phyloP scores from a whole-genome alignment of 2,888 invertebrate species.

The Poecilobothrus nobilitatus region DNA sequence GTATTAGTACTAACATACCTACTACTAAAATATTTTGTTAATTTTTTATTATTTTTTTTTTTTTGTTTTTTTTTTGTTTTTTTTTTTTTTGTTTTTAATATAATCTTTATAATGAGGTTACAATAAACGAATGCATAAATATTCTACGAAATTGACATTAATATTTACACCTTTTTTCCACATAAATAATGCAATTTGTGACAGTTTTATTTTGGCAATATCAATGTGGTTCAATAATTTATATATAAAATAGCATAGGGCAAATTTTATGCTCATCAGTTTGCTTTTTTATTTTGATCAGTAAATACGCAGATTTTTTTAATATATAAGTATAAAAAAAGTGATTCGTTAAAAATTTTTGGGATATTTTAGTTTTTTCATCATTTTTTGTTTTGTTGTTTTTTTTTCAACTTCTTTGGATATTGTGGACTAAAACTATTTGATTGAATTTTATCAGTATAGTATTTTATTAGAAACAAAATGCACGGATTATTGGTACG shows the following conservation, averaged over 20 bases:
- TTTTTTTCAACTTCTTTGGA: neutral
- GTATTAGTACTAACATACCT: no score
- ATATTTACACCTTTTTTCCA: constrained; percentile 7
- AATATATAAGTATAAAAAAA: neutral
- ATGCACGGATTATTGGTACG: neutral
- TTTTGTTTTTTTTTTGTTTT: no score
- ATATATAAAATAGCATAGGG: constrained; percentile 11
- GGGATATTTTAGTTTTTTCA: no score
- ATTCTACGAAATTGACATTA: constrained; percentile 6
- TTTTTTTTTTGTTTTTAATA: neutral
- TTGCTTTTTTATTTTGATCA: constrained; percentile 8
- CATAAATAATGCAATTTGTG: constrained; percentile 11
- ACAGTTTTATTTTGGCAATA: constrained; percentile 9
- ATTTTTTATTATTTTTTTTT: no score
- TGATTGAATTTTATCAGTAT: no score
- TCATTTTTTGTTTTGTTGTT: neutral
- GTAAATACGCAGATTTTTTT: neutral
- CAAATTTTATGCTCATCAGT: constrained; percentile 5
- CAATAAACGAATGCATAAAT: constrained; percentile 6
- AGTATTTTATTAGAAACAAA: neutral
- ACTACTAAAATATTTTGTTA: no score
- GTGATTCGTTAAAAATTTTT: no score
- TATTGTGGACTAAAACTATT: neutral
- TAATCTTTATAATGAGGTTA: constrained; percentile 3
- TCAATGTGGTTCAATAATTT: constrained; percentile 4